Evolutionary conservation across 2,113 vertebrate genomes (phyloP).

Genomic region (Pseudopodoces humilis): DNA sequence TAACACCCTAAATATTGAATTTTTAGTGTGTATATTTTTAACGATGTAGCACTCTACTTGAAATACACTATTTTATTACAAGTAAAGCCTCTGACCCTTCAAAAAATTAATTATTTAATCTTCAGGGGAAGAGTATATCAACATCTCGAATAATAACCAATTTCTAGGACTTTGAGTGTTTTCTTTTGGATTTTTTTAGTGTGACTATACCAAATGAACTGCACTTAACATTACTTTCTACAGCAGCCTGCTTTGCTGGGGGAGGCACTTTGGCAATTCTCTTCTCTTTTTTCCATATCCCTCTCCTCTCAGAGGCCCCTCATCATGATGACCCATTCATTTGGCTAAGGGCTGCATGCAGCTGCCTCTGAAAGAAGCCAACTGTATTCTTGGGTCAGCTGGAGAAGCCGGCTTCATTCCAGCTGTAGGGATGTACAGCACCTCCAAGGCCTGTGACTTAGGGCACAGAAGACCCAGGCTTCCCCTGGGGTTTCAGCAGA

Average conservation of each 20-base stretch:
- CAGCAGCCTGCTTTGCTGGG: constrained; percentile 25
- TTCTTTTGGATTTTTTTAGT: neutral
- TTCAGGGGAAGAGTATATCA: neutral
- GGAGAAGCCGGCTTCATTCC: neutral
- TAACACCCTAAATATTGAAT: neutral
- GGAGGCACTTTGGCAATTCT: constrained; percentile 44
- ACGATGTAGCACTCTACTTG: neutral
- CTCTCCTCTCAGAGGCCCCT: constrained; percentile 60
- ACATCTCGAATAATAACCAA: constrained; percentile 8
- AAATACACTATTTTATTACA: neutral
- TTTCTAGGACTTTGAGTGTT: constrained; percentile 11
- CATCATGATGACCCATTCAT: constrained; percentile 24
- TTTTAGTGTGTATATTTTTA: neutral
- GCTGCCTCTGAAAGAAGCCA: constrained; percentile 56
- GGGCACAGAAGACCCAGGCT: neutral
- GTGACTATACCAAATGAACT: neutral
- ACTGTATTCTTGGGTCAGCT: constrained; percentile 50
- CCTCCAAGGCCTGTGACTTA: neutral
- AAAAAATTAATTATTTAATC: constrained; percentile 31
- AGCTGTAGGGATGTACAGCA: neutral
- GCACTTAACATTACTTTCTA: constrained; percentile 1
- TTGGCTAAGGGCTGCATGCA: constrained; percentile 23
- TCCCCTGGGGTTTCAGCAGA: neutral
- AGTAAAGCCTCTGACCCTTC: neutral
- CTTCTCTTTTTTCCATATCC: neutral